Base-by-base conservation (phyloP, 2,888 invertebrate species). In the Eilema griseolum region DNA sequence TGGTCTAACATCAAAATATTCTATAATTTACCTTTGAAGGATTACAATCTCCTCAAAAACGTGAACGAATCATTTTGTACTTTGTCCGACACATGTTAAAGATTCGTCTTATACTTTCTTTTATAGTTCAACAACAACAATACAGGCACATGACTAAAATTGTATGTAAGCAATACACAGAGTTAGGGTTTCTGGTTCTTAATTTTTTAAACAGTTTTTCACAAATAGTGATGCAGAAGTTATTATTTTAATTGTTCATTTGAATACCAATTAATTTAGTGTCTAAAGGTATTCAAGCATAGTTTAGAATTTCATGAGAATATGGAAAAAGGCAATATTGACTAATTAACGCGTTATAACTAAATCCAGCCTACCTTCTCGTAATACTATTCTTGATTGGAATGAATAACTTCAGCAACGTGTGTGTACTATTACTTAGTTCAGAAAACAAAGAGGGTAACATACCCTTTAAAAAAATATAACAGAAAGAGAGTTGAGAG, bases 1-100 rank as follows among this genome's bases (percentile, higher is more conserved):
- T 67, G 68, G 26, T 57, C 26, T 62, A 41, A 62, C 23, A 59
- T 59, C 28, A 60, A 59, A 56, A 64, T 79, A 61, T 70, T 23
- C 31, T 61, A 62, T 57, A 61, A 20, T 20, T 62, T 66, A 67
- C 67, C 75, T 81, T 83, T 80, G 79, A 73, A 76, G 74, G 83
- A 83, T 77, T 75, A 73, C 74, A 79, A 81, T 80, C 73, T n/a
- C 67, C 64, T 77, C 82, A 78, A 79, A 81, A 77, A 78, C 72
- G 89, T 87, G 89, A 90, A 91, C 88, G 77, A 79, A 73, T 78
- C 82, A 76, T 75, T 92, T 92, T 92, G 92, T 92, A 92, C 92
- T 92, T 86, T 88, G 89, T 89, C 87, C 91, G 92, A 90, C 82
- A 76, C 76, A 70, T 72, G 66, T 31, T 65, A 76, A 70, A 79